A percentile compares a stretch with the other conserved stretches of the same genome.
Evolutionary conservation across 2,797 vertebrate species (phyloP).

Genomic region (Leptatherina wallacei): DNA sequence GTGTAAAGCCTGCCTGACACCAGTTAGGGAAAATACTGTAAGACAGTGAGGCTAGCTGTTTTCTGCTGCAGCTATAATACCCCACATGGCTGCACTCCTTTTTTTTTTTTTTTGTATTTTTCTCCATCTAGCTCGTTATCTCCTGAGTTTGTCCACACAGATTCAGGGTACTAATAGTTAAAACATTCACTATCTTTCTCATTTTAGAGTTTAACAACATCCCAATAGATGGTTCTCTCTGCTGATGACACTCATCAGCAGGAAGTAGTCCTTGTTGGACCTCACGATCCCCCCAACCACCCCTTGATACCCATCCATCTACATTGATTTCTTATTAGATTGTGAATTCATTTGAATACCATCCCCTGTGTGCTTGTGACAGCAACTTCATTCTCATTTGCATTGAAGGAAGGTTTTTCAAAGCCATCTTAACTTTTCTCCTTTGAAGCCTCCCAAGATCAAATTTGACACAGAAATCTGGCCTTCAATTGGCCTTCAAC

Average conservation of each 20-base stretch:
- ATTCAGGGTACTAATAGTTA: background rate
- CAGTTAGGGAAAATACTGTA: slow-evolving; percentile 24
- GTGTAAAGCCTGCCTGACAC: slow-evolving; percentile 23
- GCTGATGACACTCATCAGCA: slow-evolving; percentile 86
- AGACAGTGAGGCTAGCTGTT: slow-evolving; percentile 10
- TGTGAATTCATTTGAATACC: background rate
- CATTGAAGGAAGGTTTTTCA: slow-evolving; percentile 85
- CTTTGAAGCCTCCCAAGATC: slow-evolving; percentile 83
- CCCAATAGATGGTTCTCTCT: slow-evolving; percentile 85
- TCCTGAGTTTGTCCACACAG: too few species aligned
- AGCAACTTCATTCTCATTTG: slow-evolving; percentile 18
- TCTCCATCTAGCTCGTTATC: too few species aligned
- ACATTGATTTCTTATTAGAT: background rate
- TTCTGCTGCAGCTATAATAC: slow-evolving; percentile 27
- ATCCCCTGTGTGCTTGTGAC: background rate
- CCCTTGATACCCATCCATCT: background rate
- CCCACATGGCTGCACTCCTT: background rate
- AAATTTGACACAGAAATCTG: slow-evolving; percentile 85
- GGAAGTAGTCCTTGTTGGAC: slow-evolving; percentile 85
- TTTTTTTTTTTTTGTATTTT: too few species aligned
- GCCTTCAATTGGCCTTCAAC: too few species aligned
- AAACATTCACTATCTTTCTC: background rate
- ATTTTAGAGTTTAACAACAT: slow-evolving; percentile 84
- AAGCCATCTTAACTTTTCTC: slow-evolving; percentile 82
- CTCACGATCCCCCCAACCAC: slow-evolving; percentile 68